Evolutionary conservation across 2,888 invertebrate genomes (phyloP), one percentile per base, ranked within the genome.

Genomic region (Cataglyphis rosenhaueri): DNA sequence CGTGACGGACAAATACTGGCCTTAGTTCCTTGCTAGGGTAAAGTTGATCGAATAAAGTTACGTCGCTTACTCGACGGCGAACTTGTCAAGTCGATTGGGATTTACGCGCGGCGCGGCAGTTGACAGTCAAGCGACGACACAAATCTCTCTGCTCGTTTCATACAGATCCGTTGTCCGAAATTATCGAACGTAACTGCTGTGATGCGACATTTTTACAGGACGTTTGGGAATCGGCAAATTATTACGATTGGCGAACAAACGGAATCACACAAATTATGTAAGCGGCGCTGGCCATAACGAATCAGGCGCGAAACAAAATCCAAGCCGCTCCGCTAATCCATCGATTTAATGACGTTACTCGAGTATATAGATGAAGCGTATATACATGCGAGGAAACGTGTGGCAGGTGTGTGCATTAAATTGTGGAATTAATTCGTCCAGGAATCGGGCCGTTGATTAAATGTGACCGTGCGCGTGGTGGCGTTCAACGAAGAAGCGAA

Each of bases 261-360:
- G 76, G 76, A 84, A 82, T 86, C 85, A 41, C 79, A 1, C 79
- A 32, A 81, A 65, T 85, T 85, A 85, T 76, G 74, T 81, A 29
- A 25, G 71, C 65, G 38, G 12, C 9, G 52, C 52, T 52, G n/a
- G 52, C 52, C n/a, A 52, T 25, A 64, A 59, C 79, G 35, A 81
- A 66, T 64, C 73, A 35, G 48, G 73, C 81, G 73, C 57, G 66
- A 85, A 82, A 88, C 66, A 84, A 88, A 88, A 85, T 83, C 84
- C 71, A 71, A 65, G 75, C 75, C 66, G 66, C 62, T 57, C 66
- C 38, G 61, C 65, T 81, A 74, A 83, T 73, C 83, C 71, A 74
- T 35, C 86, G 85, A 86, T 88, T 88, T 88, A 88, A 88, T 76
- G 84, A 84, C 86, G 75, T 88, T 88, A 84, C 79, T 70, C 78